Evolutionary conservation across 2,797 vertebrate species (phyloP).

Genomic region (Bovichtus diacanthus): DNA sequence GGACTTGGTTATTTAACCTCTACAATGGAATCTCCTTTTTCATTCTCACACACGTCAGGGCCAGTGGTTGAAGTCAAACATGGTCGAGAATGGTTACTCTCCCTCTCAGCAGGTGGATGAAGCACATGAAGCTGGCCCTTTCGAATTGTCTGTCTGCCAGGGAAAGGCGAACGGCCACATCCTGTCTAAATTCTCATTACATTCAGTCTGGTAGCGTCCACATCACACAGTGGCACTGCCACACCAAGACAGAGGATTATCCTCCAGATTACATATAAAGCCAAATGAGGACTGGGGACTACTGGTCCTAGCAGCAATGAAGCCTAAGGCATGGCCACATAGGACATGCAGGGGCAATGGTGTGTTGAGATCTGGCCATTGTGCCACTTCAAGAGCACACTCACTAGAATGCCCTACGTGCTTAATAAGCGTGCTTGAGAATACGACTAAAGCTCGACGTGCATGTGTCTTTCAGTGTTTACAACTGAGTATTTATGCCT

Average conservation of each 20-base stretch:
- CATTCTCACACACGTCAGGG: neutral
- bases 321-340: constrained; percentile 1
- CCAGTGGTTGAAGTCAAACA: constrained; percentile 10
- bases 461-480: constrained; percentile 43
- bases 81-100: neutral
- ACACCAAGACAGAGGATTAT: constrained; percentile 53
- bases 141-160: constrained; percentile 38
- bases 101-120: constrained; percentile 48
- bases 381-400: constrained; percentile 23
- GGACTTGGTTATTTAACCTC: neutral
- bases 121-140: constrained; percentile 14
- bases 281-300: constrained; percentile 23
- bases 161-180: constrained; percentile 68
- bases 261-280: constrained; percentile 54
- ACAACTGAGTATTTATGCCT: constrained; percentile 21
- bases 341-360: constrained; percentile 5
- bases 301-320: constrained; percentile 11
- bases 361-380: constrained; percentile 7
- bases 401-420: constrained; percentile 18
- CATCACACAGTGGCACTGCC: constrained; percentile 33
- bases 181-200: constrained; percentile 75
- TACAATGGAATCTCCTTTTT: neutral
- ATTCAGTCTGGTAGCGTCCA: constrained; percentile 52
- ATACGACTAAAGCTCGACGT: constrained; percentile 14
- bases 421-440: constrained; percentile 27